Percentiles rank a stretch among this genome's conserved stretches.
Evolutionary conservation across 2,888 invertebrate genomes (phyloP).

Genomic region (Pheosia gnoma): DNA sequence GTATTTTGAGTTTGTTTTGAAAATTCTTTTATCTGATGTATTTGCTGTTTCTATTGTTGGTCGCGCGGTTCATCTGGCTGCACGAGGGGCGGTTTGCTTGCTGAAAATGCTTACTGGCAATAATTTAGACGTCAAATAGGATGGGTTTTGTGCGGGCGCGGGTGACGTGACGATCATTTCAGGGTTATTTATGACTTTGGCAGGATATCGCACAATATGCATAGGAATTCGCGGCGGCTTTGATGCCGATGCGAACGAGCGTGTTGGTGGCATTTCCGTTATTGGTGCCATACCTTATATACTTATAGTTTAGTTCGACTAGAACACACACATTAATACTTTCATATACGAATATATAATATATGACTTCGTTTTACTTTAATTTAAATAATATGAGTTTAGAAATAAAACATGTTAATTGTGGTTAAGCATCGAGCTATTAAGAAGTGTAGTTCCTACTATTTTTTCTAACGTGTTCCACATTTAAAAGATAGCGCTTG

Average conservation of each 20-base stretch:
- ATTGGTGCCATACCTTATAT: slow-evolving; percentile 38
- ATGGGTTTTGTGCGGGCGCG: slow-evolving; percentile 64
- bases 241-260: slow-evolving; percentile 59
- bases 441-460: background rate
- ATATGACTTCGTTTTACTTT: too few species aligned
- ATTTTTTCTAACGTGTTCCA: background rate
- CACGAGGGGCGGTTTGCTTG: slow-evolving; percentile 69
- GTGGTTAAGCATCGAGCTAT: background rate
- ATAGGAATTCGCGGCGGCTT: slow-evolving; percentile 74
- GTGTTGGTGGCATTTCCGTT: slow-evolving; percentile 81
- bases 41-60: slow-evolving; percentile 79
- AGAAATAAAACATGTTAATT: background rate
- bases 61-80: slow-evolving; percentile 73
- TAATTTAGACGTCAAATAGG: slow-evolving; percentile 84
- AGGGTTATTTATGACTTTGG: slow-evolving; percentile 80
- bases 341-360: too few species aligned
- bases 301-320: background rate
- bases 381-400: background rate
- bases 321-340: too few species aligned
- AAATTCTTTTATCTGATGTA: slow-evolving; percentile 84
- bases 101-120: slow-evolving; percentile 75
- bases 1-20: slow-evolving; percentile 85
- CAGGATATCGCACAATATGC: slow-evolving; percentile 72
- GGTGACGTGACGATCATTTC: slow-evolving; percentile 75
- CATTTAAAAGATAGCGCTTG: background rate